Evolutionary conservation across 1,140 invertebrate species (phyloP).

Genomic region (Brachionus koreanus): DNA sequence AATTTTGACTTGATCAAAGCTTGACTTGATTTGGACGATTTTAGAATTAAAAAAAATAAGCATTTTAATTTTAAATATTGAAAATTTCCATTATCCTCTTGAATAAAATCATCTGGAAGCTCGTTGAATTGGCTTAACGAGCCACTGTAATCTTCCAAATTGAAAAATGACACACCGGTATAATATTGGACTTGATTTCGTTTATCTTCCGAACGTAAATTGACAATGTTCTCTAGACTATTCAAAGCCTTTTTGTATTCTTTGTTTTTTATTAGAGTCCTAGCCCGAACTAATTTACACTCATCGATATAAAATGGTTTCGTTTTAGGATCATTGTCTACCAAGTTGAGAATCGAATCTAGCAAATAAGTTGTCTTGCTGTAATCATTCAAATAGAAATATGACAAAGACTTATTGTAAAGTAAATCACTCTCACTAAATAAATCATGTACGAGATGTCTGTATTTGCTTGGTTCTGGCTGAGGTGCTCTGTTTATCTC

Average conservation of each 20-base stretch:
- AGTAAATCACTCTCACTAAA: neutral
- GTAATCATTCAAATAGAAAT: constrained; percentile 7
- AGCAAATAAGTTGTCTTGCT: neutral
- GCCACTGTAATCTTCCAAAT: neutral
- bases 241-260: constrained; percentile 10
- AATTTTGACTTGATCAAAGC: constrained; percentile 16
- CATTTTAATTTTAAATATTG: constrained; percentile 9
- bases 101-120: neutral
- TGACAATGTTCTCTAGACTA: neutral
- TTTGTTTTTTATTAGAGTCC: constrained; percentile 1
- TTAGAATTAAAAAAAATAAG: constrained; percentile 26
- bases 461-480: neutral
- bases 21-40: constrained; percentile 4
- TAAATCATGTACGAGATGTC: neutral
- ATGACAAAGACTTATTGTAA: constrained; percentile 12
- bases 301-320: constrained; percentile 27
- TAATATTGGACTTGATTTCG: constrained; percentile 7
- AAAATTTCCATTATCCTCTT: neutral
- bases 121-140: neutral
- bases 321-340: neutral
- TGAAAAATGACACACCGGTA: neutral
- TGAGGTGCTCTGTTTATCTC: neutral
- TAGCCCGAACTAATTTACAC: neutral
- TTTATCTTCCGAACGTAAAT: neutral
- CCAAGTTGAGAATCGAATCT: neutral